Conservation (phyloP, 2,113 vertebrate genomes). For the Probosciger aterrimus region DNA sequence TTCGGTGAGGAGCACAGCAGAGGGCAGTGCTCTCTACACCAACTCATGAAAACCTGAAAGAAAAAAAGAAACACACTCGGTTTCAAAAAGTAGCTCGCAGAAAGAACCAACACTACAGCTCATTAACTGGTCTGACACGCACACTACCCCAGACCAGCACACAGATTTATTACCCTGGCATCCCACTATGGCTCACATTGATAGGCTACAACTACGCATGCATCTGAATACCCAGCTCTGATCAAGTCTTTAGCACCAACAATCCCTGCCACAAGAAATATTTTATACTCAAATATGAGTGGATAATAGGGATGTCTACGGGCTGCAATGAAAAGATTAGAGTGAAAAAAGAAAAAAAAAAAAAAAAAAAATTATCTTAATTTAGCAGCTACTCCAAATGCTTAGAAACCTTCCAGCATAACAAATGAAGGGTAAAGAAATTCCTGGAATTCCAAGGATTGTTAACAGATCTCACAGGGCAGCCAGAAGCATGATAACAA, state of each 20-base stretch:
- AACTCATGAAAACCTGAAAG: neutral
- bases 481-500: constrained; percentile 31
- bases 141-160: neutral
- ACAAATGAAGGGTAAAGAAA: constrained; percentile 33
- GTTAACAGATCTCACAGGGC: constrained; percentile 48
- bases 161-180: neutral
- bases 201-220: neutral
- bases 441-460: constrained; percentile 58
- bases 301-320: neutral
- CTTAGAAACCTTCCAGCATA: constrained; percentile 14
- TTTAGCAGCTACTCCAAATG: neutral
- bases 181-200: neutral
- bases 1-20: neutral
- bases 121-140: neutral
- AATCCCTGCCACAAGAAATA: neutral
- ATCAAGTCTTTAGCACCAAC: neutral
- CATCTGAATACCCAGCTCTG: neutral
- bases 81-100: neutral
- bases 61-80: neutral
- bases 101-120: neutral
- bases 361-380: neutral
- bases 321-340: neutral
- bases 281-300: neutral
- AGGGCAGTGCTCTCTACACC: constrained; percentile 7
- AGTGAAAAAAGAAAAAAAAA: neutral